These are phyloP conservation scores for Drosophila maculinotata DNA, from an alignment of 2,888 invertebrate genomes.

Conservation along the genomic window DNA sequence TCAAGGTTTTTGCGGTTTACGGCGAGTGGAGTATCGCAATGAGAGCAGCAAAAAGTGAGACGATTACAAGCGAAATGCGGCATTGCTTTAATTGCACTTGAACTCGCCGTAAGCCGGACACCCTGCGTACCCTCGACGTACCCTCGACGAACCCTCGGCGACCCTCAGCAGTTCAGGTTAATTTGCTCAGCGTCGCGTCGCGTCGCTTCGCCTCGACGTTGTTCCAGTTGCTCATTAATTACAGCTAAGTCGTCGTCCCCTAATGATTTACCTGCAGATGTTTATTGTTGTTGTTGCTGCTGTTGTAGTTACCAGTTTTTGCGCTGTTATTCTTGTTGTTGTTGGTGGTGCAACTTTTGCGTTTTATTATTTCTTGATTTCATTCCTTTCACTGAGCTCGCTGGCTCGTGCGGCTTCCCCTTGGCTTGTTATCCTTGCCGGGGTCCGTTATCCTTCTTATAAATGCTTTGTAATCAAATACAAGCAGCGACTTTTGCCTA, in stretches of 20 bases:
- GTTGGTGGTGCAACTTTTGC: constrained; percentile 51
- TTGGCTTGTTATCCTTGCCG: constrained; percentile 41
- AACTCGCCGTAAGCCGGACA: constrained; percentile 44
- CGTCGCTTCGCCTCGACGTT: constrained; percentile 63
- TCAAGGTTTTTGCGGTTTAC: constrained; percentile 3
- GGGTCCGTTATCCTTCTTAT: constrained; percentile 42
- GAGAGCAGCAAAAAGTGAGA: constrained; percentile 4
- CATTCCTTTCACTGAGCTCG: constrained; percentile 41
- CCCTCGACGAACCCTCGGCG: background rate
- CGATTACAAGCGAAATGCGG: constrained; percentile 54
- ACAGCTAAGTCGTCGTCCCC: constrained; percentile 61
- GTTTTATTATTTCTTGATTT: constrained; percentile 63
- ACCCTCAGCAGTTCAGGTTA: constrained; percentile 62
- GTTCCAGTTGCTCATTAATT: constrained; percentile 77
- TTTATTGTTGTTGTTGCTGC: constrained; percentile 31
- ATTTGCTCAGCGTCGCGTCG: constrained; percentile 66
- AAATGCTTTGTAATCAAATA: constrained; percentile 74
- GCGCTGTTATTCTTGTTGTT: constrained; percentile 18
- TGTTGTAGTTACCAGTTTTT: constrained; percentile 16
- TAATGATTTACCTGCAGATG: constrained; percentile 72
- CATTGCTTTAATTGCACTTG: constrained; percentile 71
- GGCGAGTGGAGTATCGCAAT: background rate
- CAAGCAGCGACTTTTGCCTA: constrained; percentile 25
- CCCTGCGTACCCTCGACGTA: background rate
- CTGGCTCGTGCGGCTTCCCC: constrained; percentile 31